A percentile compares a stretch with the other conserved stretches of the same genome.
These are phyloP conservation scores for Ypsolopha sequella DNA, from an alignment of 2,888 invertebrate species.

Conservation along the genomic window DNA sequence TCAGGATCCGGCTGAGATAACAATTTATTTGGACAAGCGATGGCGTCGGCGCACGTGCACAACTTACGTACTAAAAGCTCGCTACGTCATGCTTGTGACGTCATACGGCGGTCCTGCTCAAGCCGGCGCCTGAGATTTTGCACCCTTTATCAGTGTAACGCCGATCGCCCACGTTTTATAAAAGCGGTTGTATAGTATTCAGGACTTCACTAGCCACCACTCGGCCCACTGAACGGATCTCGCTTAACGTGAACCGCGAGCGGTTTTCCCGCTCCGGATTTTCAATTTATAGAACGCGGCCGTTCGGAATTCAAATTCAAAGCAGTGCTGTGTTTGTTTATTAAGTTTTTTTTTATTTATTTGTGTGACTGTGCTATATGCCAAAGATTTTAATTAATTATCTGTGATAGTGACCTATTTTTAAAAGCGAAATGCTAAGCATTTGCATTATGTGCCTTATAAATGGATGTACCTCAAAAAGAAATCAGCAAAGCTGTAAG, in stretches of 20 bases:
- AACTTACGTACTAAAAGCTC: slow-evolving; percentile 43
- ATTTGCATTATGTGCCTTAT: not conserved
- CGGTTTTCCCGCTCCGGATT: slow-evolving; percentile 11
- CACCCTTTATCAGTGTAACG: slow-evolving; percentile 64
- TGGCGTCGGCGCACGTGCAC: slow-evolving; percentile 38
- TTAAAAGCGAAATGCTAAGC: slow-evolving; percentile 15
- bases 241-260: not conserved
- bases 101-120: slow-evolving; percentile 53
- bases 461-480: slow-evolving; percentile 37
- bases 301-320: slow-evolving; percentile 2
- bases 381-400: slow-evolving; percentile 26
- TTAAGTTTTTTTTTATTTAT: too few relatives aligned
- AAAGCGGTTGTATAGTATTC: slow-evolving; percentile 63
- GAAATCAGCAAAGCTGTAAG: slow-evolving; percentile 5
- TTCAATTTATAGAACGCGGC: slow-evolving; percentile 9
- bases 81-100: slow-evolving; percentile 57
- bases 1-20: slow-evolving; percentile 52
- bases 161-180: slow-evolving; percentile 44
- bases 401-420: slow-evolving; percentile 38
- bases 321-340: not conserved
- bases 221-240: slow-evolving; percentile 58
- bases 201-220: slow-evolving; percentile 61
- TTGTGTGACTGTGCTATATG: slow-evolving; percentile 10
- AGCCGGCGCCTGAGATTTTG: slow-evolving; percentile 56
- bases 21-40: slow-evolving; percentile 59